Conservation (phyloP, 64 coral and sea anemone genomes). For the Porites lutea region DNA sequence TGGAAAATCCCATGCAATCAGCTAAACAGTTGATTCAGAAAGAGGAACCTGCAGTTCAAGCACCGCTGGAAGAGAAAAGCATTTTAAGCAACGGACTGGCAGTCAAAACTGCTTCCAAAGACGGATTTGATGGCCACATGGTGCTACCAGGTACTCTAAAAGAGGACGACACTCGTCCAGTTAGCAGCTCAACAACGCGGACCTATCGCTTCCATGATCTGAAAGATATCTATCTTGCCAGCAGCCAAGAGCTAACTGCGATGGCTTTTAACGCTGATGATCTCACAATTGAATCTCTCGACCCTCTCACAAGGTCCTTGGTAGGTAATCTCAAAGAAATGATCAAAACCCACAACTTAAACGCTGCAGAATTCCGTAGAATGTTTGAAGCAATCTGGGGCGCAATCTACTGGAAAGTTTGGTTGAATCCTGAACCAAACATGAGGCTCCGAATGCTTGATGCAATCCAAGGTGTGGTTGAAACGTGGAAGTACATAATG, state of each 20-base stretch:
- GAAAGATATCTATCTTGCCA: constrained; percentile 12
- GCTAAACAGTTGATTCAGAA: constrained; percentile 27
- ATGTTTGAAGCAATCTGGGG: neutral
- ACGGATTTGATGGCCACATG: neutral
- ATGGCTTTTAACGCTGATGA: constrained; percentile 5
- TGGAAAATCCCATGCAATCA: constrained; percentile 39
- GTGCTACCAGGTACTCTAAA: neutral
- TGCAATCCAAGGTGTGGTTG: constrained; percentile 16
- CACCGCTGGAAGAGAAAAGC: neutral
- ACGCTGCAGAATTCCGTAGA: neutral
- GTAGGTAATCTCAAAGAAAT: constrained; percentile 12
- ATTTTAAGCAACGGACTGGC: neutral
- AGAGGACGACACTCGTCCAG: neutral
- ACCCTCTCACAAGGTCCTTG: neutral
- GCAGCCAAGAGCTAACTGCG: neutral
- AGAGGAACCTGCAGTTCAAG: neutral
- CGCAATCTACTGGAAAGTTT: neutral
- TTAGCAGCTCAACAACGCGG: neutral
- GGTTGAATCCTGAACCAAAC: neutral
- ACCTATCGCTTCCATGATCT: constrained; percentile 1
- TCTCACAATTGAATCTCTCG: neutral
- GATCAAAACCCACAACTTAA: neutral
- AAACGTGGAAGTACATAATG: neutral
- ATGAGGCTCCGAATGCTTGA: constrained; percentile 33
- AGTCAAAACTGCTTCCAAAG: neutral